Evolutionary conservation across 2,888 invertebrate genomes (phyloP), one percentile per base, ranked within the genome.

Genomic region (Scelioninae gen. 1): DNA sequence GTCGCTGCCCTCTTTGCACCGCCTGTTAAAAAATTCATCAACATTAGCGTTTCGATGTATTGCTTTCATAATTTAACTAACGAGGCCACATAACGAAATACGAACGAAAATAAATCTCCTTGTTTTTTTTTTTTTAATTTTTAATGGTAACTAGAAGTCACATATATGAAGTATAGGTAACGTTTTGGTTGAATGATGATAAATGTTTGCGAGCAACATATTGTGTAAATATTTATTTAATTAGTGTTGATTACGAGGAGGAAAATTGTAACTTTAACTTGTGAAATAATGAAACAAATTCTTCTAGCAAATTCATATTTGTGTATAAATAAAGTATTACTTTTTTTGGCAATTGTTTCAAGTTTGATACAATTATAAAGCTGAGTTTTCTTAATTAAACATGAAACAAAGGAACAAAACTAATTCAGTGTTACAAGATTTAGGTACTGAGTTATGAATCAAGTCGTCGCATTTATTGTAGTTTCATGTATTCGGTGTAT

Each of bases 1-100:
- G 45, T 51, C 60, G 58, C 29, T 58, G 55, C 78, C 76, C 83
- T 63, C 76, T 84, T 84, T 78, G 74, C 74, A 38, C 29, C 23
- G 23, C 8, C 72, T 55, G 63, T 76, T 76, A 83, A 85, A 85
- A 86, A 86, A 85, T 85, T 80, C 79, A 78, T 78, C 79, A 56
- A 47, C 65, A 79, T 71, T 84, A 82, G 72, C 68, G 72, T 79
- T 71, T 78, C 84, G 68, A 85, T 85, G 86, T 74, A 84, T 84
- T 86, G 80, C 72, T 84, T 80, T 80, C 82, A 80, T 80, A 79
- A 84, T 82, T 78, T 68, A 74, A 78, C 72, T 60, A 78, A 83
- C 82, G 72, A 60, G 51, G 40, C 56, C 51, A 49, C 69, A 69
- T 75, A 82, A 82, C 68, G 63, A 82, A 74, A 68, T 56, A 13